phyloP scores from a whole-genome alignment of 1,140 invertebrate genomes.

The Pygmarrhopalites habei region DNA sequence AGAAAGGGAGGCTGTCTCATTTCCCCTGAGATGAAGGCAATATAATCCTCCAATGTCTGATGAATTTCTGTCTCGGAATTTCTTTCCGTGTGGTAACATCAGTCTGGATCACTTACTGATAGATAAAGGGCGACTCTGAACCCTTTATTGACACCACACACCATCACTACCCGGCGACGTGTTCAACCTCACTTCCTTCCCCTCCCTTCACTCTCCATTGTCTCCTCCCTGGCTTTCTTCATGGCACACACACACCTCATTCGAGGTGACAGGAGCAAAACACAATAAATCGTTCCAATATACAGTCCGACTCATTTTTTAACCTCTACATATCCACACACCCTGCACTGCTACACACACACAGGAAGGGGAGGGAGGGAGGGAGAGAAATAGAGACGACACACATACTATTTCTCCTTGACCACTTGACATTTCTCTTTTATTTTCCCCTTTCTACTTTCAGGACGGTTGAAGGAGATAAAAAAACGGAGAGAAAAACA shows the following conservation, averaged over 20 bases:
- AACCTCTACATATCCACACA: not conserved
- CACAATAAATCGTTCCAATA: conserved; percentile 4
- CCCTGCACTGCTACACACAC: not conserved
- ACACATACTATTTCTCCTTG: no score
- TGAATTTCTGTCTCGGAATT: conserved; percentile 26
- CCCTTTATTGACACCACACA: conserved; percentile 23
- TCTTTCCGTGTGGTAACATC: conserved; percentile 15
- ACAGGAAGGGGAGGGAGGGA: no score
- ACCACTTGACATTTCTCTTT: no score
- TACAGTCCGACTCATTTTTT: not conserved
- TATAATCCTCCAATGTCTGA: conserved; percentile 19
- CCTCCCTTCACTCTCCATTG: not conserved
- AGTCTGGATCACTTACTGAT: conserved; percentile 22
- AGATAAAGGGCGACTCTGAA: conserved; percentile 21
- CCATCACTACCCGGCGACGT: no score
- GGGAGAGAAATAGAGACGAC: no score
- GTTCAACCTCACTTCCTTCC: not conserved
- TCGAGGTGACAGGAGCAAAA: not conserved
- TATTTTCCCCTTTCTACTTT: no score
- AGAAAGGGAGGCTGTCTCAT: conserved; percentile 19
- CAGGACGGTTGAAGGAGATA: no score
- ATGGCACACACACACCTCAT: not conserved
- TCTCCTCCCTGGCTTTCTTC: not conserved
- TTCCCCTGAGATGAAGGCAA: conserved; percentile 24
- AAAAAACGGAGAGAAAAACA: no score